phyloP scores from a whole-genome alignment of 2,888 invertebrate genomes.

The Chaitophorus viminalis region DNA sequence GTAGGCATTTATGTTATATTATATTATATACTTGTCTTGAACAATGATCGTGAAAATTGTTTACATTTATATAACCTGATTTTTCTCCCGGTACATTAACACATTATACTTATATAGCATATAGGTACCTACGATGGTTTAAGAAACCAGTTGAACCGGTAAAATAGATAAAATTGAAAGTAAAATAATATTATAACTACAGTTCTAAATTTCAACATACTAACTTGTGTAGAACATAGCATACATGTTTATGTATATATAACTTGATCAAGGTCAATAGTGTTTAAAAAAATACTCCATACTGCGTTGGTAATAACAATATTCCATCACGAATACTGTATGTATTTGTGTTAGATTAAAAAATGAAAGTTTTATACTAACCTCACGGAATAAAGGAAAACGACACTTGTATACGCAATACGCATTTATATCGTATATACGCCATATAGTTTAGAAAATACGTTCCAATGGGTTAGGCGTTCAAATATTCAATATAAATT shows the following conservation, averaged over 20 bases:
- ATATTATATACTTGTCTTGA: neutral
- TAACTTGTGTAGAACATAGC: neutral
- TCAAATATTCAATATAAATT: too few species aligned
- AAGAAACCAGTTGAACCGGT: constrained; percentile 24
- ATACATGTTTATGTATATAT: too few species aligned
- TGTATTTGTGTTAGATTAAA: neutral
- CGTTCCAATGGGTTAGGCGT: neutral
- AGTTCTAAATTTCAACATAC: constrained; percentile 16
- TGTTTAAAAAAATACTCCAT: neutral
- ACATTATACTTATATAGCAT: too few species aligned
- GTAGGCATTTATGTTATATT: neutral
- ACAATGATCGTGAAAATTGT: neutral
- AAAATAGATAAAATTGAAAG: constrained; percentile 23
- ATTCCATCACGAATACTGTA: neutral
- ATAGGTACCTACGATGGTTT: neutral
- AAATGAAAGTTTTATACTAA: constrained; percentile 18
- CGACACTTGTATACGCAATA: neutral
- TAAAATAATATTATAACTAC: neutral
- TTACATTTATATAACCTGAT: constrained; percentile 18
- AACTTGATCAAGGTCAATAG: constrained; percentile 25
- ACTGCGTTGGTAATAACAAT: neutral
- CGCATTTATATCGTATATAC: too few species aligned
- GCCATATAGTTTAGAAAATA: neutral
- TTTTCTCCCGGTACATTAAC: neutral
- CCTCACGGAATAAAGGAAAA: neutral